Evolutionary conservation across 2,888 invertebrate genomes (phyloP).

Genomic region (Eupithecia pulchellata): DNA sequence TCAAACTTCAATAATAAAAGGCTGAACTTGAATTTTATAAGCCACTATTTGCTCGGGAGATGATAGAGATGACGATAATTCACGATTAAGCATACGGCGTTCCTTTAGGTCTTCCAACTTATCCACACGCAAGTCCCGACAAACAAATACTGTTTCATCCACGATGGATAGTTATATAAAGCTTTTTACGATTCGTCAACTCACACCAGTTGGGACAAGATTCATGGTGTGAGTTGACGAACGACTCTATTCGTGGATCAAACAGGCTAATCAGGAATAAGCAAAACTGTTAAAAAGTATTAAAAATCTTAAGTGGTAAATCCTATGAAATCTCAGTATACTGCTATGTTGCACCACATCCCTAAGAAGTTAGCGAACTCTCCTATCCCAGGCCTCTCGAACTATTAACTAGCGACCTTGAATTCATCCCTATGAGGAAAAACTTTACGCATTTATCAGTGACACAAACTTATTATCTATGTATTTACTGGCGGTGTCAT

Average conservation of each 20-base stretch:
- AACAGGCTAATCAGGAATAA: background rate
- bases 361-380: constrained; percentile 19
- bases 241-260: background rate
- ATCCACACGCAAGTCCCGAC: background rate
- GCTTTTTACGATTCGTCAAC: no score
- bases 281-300: background rate
- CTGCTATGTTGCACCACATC: constrained; percentile 12
- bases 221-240: no score
- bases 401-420: constrained; percentile 37
- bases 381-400: constrained; percentile 28
- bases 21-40: no score
- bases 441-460: constrained; percentile 48
- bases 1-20: background rate
- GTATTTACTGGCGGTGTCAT: constrained; percentile 43
- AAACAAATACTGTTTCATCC: background rate
- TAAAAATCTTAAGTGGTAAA: background rate
- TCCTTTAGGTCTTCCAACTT: no score
- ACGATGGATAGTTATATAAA: no score
- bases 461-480: constrained; percentile 47
- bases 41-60: background rate
- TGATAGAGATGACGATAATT: background rate
- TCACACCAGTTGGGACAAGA: no score
- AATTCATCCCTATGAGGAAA: constrained; percentile 44
- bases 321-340: background rate
- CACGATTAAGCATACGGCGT: no score